These are phyloP conservation scores for Vicugna pacos DNA, from an alignment of 2,113 vertebrate species.

Conservation along the genomic window DNA sequence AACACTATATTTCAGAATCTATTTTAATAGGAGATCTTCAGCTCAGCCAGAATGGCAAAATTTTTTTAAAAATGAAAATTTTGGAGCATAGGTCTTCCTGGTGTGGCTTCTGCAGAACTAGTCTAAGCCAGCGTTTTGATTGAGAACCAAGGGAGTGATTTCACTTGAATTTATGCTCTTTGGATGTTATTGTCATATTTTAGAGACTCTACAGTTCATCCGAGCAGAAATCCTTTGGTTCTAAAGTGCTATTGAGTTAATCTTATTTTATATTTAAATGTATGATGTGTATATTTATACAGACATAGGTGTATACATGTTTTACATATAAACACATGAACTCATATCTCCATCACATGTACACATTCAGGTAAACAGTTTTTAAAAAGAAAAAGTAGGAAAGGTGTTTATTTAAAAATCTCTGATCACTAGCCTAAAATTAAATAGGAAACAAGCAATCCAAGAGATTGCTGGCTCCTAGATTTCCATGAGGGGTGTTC, in stretches of 20 bases:
- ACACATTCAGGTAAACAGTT: not conserved
- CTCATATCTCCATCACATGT: not conserved
- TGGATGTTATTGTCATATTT: not conserved
- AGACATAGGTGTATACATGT: not conserved
- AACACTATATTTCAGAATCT: constrained; percentile 4
- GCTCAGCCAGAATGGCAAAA: constrained; percentile 1
- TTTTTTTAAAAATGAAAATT: not conserved
- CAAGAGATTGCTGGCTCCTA: not conserved
- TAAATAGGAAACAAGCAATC: not conserved
- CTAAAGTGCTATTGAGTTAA: not conserved
- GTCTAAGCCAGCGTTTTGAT: not conserved
- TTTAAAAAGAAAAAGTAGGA: constrained; percentile 23
- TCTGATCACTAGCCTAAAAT: constrained; percentile 19
- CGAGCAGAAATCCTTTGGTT: constrained; percentile 30
- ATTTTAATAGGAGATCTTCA: constrained; percentile 44
- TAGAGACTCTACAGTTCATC: not conserved
- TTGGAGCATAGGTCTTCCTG: not conserved
- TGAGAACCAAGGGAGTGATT: constrained; percentile 5
- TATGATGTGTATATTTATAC: not conserved
- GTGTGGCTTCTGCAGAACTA: not conserved
- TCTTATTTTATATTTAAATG: constrained; percentile 21
- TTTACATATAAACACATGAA: not conserved
- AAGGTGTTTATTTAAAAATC: not conserved
- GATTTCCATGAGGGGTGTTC: not conserved
- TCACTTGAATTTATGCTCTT: not conserved